phyloP scores from a whole-genome alignment of 2,888 invertebrate species.

The Himalopsyche japonica region DNA sequence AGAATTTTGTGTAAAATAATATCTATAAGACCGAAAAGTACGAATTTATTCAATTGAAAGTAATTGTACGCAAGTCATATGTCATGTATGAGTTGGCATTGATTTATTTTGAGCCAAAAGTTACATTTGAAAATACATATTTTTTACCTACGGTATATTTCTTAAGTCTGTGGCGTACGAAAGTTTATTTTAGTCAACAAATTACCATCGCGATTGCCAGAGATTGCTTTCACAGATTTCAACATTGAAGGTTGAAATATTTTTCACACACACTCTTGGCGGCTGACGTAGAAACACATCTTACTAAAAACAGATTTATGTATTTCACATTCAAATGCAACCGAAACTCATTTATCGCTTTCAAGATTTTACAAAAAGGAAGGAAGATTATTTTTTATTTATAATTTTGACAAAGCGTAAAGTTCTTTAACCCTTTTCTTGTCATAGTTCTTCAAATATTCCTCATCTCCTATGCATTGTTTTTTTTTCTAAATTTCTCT shows the following conservation, averaged over 20 bases:
- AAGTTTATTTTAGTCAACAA: not conserved
- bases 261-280: not conserved
- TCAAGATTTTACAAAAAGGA: no score
- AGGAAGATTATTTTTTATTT: no score
- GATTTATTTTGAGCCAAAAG: not conserved
- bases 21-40: no score
- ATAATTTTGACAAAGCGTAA: no score
- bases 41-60: not conserved
- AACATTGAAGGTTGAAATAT: not conserved
- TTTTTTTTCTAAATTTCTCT: no score
- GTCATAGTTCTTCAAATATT: no score
- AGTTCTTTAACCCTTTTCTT: no score
- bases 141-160: not conserved
- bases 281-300: not conserved
- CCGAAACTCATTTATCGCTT: no score
- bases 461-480: no score
- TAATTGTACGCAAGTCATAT: not conserved
- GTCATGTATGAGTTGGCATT: not conserved
- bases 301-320: no score
- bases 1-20: no score
- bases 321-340: no score
- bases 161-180: not conserved
- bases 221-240: constrained; percentile 1
- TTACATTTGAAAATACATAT: not conserved
- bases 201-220: not conserved